These are phyloP conservation scores for Penaeus monodon DNA, from an alignment of 2,888 invertebrate genomes.

Conservation along the genomic window DNA sequence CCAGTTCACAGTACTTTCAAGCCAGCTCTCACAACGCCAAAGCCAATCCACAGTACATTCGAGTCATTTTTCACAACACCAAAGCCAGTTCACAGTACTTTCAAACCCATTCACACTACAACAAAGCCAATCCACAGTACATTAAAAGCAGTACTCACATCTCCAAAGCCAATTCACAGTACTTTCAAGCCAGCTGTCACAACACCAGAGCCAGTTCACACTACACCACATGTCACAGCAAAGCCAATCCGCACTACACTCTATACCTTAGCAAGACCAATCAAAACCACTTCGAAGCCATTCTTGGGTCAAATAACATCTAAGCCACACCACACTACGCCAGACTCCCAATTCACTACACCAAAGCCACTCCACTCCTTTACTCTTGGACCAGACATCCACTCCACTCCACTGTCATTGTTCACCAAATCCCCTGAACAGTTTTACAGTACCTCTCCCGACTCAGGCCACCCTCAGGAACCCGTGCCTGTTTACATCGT, in stretches of 20 bases:
- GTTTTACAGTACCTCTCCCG: not conserved
- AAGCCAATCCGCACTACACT: too few species aligned
- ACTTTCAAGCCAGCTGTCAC: not conserved
- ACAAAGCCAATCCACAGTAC: too few species aligned
- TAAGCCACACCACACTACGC: not conserved
- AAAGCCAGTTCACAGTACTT: too few species aligned
- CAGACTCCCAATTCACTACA: not conserved
- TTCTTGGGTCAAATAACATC: not conserved
- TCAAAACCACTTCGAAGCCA: not conserved
- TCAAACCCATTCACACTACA: too few species aligned
- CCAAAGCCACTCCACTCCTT: not conserved
- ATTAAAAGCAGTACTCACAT: too few species aligned
- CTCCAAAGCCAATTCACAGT: too few species aligned
- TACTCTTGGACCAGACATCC: not conserved
- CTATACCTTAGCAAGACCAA: not conserved
- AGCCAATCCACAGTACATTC: not conserved
- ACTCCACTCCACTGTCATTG: constrained; percentile 12
- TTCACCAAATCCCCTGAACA: not conserved
- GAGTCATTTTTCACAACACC: too few species aligned
- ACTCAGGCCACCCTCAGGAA: too few species aligned
- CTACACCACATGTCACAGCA: not conserved
- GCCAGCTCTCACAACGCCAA: not conserved
- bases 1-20: not conserved
- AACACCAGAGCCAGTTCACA: not conserved
- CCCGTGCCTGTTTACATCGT: too few species aligned